Base-by-base conservation (phyloP, 2,888 invertebrate species). In the Patella depressa region DNA sequence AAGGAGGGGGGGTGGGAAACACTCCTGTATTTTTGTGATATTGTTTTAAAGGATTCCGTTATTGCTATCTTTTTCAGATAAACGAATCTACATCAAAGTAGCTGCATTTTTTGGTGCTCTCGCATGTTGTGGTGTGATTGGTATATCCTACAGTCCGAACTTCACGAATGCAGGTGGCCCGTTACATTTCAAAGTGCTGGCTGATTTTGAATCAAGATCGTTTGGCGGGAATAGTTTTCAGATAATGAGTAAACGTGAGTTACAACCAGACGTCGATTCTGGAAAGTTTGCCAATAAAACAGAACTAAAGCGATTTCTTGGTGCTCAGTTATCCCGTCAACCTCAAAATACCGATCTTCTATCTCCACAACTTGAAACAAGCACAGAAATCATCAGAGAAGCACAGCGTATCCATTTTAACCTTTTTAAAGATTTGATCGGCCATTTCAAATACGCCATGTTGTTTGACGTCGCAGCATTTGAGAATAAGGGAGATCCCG, bases 401-500 rank as follows among this genome's bases (percentile, higher is more conserved):
- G 72, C 77, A 4, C 73, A 79, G 53, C 53, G 80, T 34, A 54
- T 80, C n/a, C 75, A 76, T 45, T 73, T 76, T 17, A 72, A 71
- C 19, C 53, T 80, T 15, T 78, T 78, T n/a, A 59, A 15, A 24
- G 70, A 72, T 19, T 29, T 78, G 17, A 59, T 80, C 14, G 69
- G 76, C 4, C 5, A 24, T 12, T 73, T 53, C 17, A 77, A 73
- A 53, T 77, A 75, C 71, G 75, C 77, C 17, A 78, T 83, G 72
- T 55, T 82, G 15, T 70, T 83, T 19, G 82, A 81, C 59, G 70
- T 78, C 29, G 77, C 80, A 17, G 73, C 75, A 3, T 77, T 76
- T 65, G 82, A 83, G 71, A 83, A 83, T 69, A 83, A 83, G 77
- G 83, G 83, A 0, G 83, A 83, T 53, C 78, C 83, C 0, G 79